Conservation (phyloP, 2,113 vertebrate species). For the Zosterops lateralis region DNA sequence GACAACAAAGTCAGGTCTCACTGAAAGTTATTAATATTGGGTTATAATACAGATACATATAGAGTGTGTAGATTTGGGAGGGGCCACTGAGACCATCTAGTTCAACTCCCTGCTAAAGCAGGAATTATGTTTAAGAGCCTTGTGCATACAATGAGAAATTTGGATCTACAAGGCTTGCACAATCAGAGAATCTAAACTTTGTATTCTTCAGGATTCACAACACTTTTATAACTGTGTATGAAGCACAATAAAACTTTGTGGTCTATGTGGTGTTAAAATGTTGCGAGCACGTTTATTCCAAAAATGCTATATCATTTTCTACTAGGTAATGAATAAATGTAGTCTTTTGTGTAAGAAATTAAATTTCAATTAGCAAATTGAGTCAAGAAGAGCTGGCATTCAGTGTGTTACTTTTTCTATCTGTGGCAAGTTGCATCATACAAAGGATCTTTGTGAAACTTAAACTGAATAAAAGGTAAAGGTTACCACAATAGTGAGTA, state of each 20-base stretch:
- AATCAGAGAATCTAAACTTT: not conserved
- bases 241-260: rapidly evolving
- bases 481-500: not conserved
- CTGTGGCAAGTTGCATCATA: not conserved
- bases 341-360: not conserved
- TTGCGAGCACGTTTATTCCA: not conserved
- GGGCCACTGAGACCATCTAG: not conserved
- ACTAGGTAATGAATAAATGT: not conserved
- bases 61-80: not conserved
- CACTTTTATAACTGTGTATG: not conserved
- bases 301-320: not conserved
- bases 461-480: not conserved
- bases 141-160: not conserved
- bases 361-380: not conserved
- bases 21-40: not conserved
- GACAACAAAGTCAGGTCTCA: not conserved
- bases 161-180: not conserved
- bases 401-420: not conserved
- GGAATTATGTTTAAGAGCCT: not conserved
- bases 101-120: not conserved
- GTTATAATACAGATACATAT: not conserved
- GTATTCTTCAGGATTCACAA: not conserved
- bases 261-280: not conserved
- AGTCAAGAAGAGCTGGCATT: not conserved
- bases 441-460: not conserved